Conservation (phyloP, 2,113 vertebrate species). For the Equus przewalskii region DNA sequence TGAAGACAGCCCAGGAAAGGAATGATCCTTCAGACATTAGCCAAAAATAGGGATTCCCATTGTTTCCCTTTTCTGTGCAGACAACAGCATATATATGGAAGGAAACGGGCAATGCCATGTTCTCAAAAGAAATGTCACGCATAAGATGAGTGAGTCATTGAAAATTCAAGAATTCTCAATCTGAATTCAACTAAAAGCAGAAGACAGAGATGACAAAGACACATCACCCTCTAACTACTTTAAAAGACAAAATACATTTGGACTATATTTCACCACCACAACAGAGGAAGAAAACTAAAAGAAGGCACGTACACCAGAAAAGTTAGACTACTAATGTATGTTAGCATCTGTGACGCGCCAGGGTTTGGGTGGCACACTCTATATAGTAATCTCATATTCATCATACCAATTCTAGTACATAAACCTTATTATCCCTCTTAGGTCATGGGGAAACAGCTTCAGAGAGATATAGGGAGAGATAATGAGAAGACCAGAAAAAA, state of each 20-base stretch:
- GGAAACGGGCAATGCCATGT: background rate
- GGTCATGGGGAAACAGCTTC: background rate
- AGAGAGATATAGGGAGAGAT: background rate
- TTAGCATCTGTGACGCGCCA: background rate
- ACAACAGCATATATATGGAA: background rate
- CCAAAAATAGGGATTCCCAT: background rate
- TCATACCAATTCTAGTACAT: background rate
- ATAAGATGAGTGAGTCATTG: background rate
- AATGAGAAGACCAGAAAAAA: background rate
- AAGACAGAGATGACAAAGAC: background rate
- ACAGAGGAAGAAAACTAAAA: background rate
- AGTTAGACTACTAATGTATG: background rate
- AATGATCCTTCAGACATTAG: background rate
- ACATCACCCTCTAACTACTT: background rate
- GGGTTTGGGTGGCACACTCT: background rate
- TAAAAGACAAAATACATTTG: background rate
- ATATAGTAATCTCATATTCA: background rate
- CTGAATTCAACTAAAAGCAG: slow-evolving; percentile 25
- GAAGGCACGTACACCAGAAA: background rate
- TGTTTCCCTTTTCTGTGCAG: background rate
- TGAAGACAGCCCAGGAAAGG: background rate
- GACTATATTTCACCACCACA: background rate
- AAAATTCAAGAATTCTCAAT: slow-evolving; percentile 36
- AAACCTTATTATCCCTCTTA: background rate
- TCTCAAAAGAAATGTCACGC: background rate